phyloP scores from a whole-genome alignment of 2,888 invertebrate species.

The Metacarcinus magister region DNA sequence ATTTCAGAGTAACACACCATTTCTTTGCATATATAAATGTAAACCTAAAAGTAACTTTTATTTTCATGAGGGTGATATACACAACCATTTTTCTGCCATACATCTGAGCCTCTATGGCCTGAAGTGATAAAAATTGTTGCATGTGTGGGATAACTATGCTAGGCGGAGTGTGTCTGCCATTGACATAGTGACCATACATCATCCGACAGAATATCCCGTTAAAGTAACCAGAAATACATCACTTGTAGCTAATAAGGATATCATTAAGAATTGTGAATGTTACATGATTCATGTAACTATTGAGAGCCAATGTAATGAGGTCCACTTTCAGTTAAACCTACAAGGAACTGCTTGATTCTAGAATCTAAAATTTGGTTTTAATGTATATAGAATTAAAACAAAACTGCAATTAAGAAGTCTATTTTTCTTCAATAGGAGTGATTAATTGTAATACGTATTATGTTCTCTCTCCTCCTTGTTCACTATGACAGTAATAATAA shows the following conservation, averaged over 20 bases:
- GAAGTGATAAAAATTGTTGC: not conserved
- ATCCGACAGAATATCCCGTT: not conserved
- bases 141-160: not conserved
- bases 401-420: not conserved
- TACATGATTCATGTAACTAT: not conserved
- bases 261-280: not conserved
- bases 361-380: not conserved
- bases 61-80: not conserved
- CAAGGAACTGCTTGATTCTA: not conserved
- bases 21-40: not conserved
- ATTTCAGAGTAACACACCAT: not conserved
- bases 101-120: not conserved
- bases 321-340: not conserved
- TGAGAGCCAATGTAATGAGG: not conserved
- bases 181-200: not conserved
- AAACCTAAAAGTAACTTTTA: not conserved
- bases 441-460: not conserved
- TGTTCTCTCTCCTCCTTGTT: conserved; percentile 39
- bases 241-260: not conserved
- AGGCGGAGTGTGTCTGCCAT: not conserved
- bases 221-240: conserved; percentile 14
- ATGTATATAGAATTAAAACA: not conserved
- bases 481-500: conserved; percentile 20
- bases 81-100: not conserved
- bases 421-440: not conserved